Evolutionary conservation across 2,797 vertebrate genomes (phyloP).

Genomic region (Cossypha polioptera): DNA sequence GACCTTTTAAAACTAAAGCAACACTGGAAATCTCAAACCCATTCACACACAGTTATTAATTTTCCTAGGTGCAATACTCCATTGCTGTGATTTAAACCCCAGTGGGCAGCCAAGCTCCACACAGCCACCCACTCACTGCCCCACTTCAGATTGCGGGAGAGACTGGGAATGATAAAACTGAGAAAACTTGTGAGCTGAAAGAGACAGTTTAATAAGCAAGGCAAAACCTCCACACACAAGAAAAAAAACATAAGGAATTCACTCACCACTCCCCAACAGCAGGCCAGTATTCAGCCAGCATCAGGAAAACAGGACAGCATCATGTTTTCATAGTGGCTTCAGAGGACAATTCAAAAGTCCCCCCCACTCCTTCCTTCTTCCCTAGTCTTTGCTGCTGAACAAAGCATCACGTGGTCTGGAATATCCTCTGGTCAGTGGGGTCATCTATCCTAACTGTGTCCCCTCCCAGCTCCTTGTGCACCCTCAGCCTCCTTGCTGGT

Average conservation of each 20-base stretch:
- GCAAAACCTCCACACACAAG: background rate
- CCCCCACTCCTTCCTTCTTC: background rate
- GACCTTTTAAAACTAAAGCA: background rate
- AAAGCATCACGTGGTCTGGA: accelerated
- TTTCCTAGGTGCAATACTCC: background rate
- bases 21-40: background rate
- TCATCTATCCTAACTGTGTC: background rate
- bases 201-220: background rate
- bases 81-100: background rate
- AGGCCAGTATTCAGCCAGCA: too few relatives aligned
- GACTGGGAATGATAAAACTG: accelerated
- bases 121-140: background rate
- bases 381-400: background rate
- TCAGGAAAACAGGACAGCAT: background rate
- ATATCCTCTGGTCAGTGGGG: background rate
- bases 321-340: background rate
- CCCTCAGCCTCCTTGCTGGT: background rate
- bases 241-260: background rate
- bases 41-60: background rate
- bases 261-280: accelerated
- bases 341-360: accelerated
- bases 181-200: background rate
- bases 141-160: background rate
- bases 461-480: background rate
- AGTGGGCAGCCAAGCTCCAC: background rate